Evolutionary conservation across 2,888 invertebrate species (phyloP), one percentile per base, ranked within the genome.

Genomic region (Heteromurus nitidus): DNA sequence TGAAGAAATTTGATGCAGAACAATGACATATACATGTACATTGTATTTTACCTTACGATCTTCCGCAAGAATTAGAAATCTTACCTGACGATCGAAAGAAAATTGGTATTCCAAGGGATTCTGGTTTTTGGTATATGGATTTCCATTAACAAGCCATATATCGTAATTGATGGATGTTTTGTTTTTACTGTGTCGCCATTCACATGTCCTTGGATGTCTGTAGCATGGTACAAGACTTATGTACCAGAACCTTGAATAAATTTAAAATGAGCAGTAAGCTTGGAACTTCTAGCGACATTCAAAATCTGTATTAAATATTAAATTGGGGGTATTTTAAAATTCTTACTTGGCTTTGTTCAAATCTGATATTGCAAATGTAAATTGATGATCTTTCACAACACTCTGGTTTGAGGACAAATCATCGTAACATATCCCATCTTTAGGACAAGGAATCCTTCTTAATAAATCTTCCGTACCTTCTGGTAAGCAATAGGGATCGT

Each of bases 91-190:
- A 89, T 99, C 98, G 90, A 97, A 98, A 0, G 98, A 98, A 89
- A 98, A 98, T 89, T 99, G 97, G 90, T 96, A 97, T 77, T 95
- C 93, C 88, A 98, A 92, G 77, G 95, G 94, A 89, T 96, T 97
- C 88, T 94, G 94, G 82, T 94, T 92, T 80, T 95, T 95, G 87
- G 93, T 92, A 89, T 95, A 95, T 0, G 99, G 99, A 90, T 96
- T 95, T 28, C 98, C 98, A 90, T 99, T 99, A 7, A 98, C 98
- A 64, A 99, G 91, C 95, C 96, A 97, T 86, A 99, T 94, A 89
- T 99, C 96, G 89, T 98, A 99, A 69, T 93, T 91, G 16, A 96
- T 90, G 69, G 90, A 88, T 28, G 90, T 88, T n/a, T 90, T 89
- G 42, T 92, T 91, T 84, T 92, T 91, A 84, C 94, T 94, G 87